A percentile compares a stretch with the other conserved stretches of the same genome.
phyloP scores from a whole-genome alignment of 2,797 vertebrate genomes.

The Amphiprion clarkii region DNA sequence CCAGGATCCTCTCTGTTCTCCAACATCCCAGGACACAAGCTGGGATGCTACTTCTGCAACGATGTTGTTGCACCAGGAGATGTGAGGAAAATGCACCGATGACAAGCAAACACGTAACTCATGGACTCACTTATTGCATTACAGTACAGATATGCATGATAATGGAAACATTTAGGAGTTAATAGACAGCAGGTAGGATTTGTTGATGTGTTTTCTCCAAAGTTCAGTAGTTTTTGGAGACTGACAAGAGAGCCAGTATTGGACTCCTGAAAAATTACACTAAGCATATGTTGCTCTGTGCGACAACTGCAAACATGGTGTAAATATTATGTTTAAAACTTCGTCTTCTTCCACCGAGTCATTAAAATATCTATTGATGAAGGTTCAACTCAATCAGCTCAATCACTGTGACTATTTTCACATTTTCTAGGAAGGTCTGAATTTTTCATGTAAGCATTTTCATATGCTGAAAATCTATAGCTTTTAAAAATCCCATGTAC shows the following conservation, averaged over 20 bases:
- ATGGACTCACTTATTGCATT: background rate
- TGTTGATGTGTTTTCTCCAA: background rate
- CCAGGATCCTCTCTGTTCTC: constrained; percentile 94
- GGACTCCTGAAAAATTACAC: background rate
- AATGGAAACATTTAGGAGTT: too few species aligned
- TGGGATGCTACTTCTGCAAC: constrained; percentile 99
- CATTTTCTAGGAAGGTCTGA: background rate
- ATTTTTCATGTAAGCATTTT: background rate
- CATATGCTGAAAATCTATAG: background rate
- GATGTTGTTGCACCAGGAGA: constrained; percentile 98
- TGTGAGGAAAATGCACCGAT: constrained; percentile 84
- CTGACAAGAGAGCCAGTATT: background rate
- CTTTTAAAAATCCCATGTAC: background rate
- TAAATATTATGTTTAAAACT: background rate
- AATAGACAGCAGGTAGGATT: too few species aligned
- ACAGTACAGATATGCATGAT: too few species aligned
- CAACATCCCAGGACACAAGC: constrained; percentile 97
- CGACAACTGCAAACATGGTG: background rate
- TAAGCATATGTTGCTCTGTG: background rate
- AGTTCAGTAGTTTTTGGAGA: too few species aligned
- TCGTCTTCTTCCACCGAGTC: background rate
- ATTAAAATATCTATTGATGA: background rate
- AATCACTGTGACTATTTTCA: background rate
- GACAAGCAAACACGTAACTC: background rate
- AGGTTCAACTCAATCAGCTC: background rate